Evolutionary conservation across 2,888 invertebrate species (phyloP), one percentile per base, ranked within the genome.

Genomic region (Epistrophella euchroma): DNA sequence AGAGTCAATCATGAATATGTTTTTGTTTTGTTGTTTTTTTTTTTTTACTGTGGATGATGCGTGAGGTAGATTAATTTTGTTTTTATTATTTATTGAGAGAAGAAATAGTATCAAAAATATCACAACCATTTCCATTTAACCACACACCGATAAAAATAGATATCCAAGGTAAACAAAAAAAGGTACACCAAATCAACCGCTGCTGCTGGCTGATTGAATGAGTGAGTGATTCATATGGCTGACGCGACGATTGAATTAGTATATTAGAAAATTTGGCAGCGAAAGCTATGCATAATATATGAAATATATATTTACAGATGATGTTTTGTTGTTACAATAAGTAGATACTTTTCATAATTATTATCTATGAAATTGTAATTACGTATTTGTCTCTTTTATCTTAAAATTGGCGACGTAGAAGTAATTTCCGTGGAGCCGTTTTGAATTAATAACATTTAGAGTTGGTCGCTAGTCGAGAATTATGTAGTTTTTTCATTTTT

Each of bases 161-260:
- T 71, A 47, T 68, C 79, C 86, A 86, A 86, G 86, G 86, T 86
- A 86, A 86, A 86, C 86, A 47, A 47, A 86, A 81, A 81, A 74
- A 50, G 82, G 45, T 71, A 78, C 55, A 73, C 32, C 68, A 81
- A 37, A 19, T 19, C 35, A 58, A 15, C 15, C 35, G 35, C n/a
- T 13, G 11, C 11, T 11, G 11, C 28, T 28, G 4, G 64, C 74
- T 76, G 73, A 81, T 82, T 74, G 78, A 77, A 80, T 72, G 79
- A 79, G 55, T 58, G 80, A 77, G 45, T 86, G 86, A 86, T 82
- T 86, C 86, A 86, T 71, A 60, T 32, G 22, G 45, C 35, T 45
- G 77, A 22, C 71, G 71, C 56, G 68, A 50, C 71, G 64, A 79
- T 79, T 71, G 72, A 80, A 71, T 75, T 76, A 73, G 72, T 77